Percentiles rank a stretch among this genome's conserved stretches.
phyloP scores from a whole-genome alignment of 2,888 invertebrate species.

The Rhynchonema sp. region DNA sequence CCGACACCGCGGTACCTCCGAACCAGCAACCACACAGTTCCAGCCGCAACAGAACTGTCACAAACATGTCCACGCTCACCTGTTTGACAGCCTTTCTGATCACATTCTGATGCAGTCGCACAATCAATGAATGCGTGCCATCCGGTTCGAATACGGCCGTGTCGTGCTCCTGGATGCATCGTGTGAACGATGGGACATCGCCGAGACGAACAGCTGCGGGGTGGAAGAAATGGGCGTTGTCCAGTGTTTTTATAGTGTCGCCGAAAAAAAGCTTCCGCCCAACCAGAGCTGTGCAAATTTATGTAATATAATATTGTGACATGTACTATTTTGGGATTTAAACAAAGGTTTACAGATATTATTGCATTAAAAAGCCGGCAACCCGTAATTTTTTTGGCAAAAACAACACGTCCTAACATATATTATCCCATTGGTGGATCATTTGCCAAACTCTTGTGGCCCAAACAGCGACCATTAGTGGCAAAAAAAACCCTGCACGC shows the following conservation, averaged over 20 bases:
- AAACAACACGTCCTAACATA: no score
- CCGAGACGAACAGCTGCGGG: constrained; percentile 59
- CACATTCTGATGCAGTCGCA: constrained; percentile 88
- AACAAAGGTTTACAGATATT: neutral
- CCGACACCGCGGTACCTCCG: no score
- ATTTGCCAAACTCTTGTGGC: no score
- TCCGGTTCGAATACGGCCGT: constrained; percentile 52
- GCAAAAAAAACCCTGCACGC: no score
- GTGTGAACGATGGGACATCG: constrained; percentile 75
- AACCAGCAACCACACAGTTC: neutral
- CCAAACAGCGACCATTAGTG: no score
- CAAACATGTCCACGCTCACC: no score
- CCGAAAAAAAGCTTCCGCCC: neutral
- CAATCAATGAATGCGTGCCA: constrained; percentile 82
- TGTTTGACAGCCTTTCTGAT: constrained; percentile 54
- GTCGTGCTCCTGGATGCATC: constrained; percentile 66
- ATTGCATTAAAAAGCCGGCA: neutral
- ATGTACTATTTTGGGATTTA: neutral
- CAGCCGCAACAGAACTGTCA: no score
- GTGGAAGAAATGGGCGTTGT: neutral
- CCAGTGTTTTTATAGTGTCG: neutral
- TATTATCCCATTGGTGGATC: no score
- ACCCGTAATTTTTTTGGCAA: neutral
- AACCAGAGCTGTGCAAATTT: neutral
- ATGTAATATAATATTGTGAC: neutral